Evolutionary conservation across 1,140 invertebrate genomes (phyloP).

Genomic region (Homarus americanus): DNA sequence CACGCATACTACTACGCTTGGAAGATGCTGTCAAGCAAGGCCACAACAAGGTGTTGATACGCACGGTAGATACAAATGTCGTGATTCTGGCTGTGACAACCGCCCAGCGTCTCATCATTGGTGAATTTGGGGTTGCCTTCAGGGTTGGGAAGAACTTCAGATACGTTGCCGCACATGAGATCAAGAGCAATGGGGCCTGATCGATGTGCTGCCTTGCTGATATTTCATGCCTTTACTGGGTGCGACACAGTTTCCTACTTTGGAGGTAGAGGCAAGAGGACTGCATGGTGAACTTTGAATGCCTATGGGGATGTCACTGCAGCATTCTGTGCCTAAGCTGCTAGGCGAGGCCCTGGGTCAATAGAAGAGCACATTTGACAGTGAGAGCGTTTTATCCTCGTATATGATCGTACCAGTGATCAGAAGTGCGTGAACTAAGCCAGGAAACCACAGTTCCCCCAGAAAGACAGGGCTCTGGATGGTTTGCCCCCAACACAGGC

Average conservation of each 20-base stretch:
- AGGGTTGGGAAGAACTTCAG: slow-evolving; percentile 32
- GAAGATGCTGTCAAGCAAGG: slow-evolving; percentile 17
- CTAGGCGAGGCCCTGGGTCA: too few species aligned
- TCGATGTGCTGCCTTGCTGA: slow-evolving; percentile 2
- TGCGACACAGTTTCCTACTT: too few species aligned
- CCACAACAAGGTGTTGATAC: slow-evolving; percentile 10
- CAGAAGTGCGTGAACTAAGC: too few species aligned
- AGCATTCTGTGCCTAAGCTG: too few species aligned
- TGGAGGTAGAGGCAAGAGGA: too few species aligned
- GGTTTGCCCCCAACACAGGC: slow-evolving; percentile 21
- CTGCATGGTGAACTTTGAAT: too few species aligned
- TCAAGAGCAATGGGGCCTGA: neutral
- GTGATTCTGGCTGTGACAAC: slow-evolving; percentile 41
- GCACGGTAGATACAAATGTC: slow-evolving; percentile 31
- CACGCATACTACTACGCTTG: slow-evolving; percentile 21
- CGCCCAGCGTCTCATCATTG: slow-evolving; percentile 24
- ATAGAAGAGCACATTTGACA: neutral
- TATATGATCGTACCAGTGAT: neutral
- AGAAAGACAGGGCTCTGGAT: slow-evolving; percentile 1
- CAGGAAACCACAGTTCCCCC: neutral
- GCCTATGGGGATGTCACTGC: too few species aligned
- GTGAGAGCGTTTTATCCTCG: neutral
- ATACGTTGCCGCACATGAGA: slow-evolving; percentile 18
- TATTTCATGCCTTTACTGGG: too few species aligned
- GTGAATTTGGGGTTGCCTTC: slow-evolving; percentile 32